Conservation (phyloP, 2,888 invertebrate species). For the Drosophila borealis region DNA sequence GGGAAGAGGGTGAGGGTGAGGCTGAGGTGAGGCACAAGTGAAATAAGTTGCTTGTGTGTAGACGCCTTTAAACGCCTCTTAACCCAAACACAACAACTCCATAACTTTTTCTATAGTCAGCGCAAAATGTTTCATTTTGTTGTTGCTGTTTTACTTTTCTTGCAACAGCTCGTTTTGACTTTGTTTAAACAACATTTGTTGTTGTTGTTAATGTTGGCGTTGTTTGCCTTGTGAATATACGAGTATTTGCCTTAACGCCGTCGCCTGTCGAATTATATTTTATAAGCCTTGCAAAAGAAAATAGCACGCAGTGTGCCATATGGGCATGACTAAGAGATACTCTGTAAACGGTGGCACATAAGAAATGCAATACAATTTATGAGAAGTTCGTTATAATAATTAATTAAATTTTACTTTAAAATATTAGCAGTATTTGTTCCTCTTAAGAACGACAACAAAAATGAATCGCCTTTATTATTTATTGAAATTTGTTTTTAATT, state of each 20-base stretch:
- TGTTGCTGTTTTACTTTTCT: slow-evolving; percentile 14
- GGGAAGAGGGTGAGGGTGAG: not conserved
- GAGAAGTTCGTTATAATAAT: too few species aligned
- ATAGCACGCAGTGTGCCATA: not conserved
- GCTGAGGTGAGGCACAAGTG: slow-evolving; percentile 30
- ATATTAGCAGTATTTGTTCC: too few species aligned
- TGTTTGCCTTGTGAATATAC: slow-evolving; percentile 45
- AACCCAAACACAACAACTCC: slow-evolving; percentile 33
- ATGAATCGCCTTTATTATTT: too few species aligned
- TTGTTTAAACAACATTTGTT: slow-evolving; percentile 52
- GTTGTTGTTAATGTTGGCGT: slow-evolving; percentile 13
- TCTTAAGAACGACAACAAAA: too few species aligned
- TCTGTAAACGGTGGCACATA: not conserved
- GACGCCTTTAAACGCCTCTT: slow-evolving; percentile 57
- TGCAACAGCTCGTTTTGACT: slow-evolving; percentile 56
- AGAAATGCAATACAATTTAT: too few species aligned
- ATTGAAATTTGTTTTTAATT: too few species aligned
- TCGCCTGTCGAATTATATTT: slow-evolving; percentile 75
- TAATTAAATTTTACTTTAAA: too few species aligned
- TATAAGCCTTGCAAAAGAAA: slow-evolving; percentile 57
- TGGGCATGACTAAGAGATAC: slow-evolving; percentile 22
- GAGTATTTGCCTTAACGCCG: slow-evolving; percentile 64
- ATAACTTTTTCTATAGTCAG: slow-evolving; percentile 43
- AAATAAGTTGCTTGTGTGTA: slow-evolving; percentile 55
- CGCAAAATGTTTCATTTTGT: slow-evolving; percentile 38